phyloP scores from a whole-genome alignment of 2,113 vertebrate genomes.

The Callospermophilus lateralis region DNA sequence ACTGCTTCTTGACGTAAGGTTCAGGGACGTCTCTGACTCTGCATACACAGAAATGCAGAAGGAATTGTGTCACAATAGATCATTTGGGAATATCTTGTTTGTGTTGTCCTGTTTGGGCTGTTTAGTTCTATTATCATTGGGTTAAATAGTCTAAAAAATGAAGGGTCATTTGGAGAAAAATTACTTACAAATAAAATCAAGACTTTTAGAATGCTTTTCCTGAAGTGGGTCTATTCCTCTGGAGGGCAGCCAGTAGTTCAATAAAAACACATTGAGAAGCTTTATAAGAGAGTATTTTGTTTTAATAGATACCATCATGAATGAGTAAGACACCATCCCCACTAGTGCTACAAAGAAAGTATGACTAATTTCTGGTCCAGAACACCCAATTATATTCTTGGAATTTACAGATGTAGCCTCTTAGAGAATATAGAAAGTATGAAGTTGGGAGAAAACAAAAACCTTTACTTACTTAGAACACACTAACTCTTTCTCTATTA shows the following conservation, averaged over 20 bases:
- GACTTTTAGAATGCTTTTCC: constrained; percentile 77
- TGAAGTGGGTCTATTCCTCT: constrained; percentile 65
- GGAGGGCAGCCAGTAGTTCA: constrained; percentile 78
- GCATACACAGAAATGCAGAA: background rate
- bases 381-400: constrained; percentile 45
- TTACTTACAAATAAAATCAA: constrained; percentile 76
- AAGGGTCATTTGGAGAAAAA: constrained; percentile 75
- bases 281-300: constrained; percentile 75
- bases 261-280: constrained; percentile 78
- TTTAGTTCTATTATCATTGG: constrained; percentile 41
- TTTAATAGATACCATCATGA: constrained; percentile 76
- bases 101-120: background rate
- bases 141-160: constrained; percentile 58
- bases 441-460: background rate
- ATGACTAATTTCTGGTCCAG: constrained; percentile 60
- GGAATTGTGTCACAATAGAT: background rate
- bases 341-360: constrained; percentile 66
- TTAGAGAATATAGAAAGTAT: constrained; percentile 49
- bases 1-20: background rate
- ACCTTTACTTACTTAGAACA: constrained; percentile 23
- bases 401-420: constrained; percentile 18
- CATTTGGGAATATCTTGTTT: constrained; percentile 38
- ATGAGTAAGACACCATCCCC: constrained; percentile 70
- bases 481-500: constrained; percentile 27
- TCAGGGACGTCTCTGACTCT: background rate